Conservation (phyloP, 2,113 vertebrate genomes). For the Megaceryle torquata region DNA sequence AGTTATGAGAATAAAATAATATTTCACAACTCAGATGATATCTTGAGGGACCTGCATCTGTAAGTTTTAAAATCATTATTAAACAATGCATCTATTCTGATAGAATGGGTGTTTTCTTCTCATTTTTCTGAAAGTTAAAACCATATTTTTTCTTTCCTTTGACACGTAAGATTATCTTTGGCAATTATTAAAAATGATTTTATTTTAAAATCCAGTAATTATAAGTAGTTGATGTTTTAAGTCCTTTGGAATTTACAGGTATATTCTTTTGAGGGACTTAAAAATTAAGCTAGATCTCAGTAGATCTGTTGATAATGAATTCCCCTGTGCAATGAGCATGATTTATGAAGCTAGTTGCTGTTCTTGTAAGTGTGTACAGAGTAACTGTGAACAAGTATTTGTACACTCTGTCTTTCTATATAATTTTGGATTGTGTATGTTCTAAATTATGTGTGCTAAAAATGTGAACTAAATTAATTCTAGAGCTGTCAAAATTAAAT, state of each 20-base stretch:
- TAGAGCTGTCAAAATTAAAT: background rate
- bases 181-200: background rate
- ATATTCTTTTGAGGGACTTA: background rate
- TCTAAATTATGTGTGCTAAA: background rate
- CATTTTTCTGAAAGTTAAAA: constrained; percentile 27
- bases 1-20: constrained; percentile 78
- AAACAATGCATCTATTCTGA: constrained; percentile 41
- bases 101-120: constrained; percentile 30
- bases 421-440: background rate
- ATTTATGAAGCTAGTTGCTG: background rate
- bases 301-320: background rate
- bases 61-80: constrained; percentile 69
- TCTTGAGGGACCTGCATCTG: constrained; percentile 51
- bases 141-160: background rate
- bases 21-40: constrained; percentile 75
- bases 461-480: background rate
- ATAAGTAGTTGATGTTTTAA: background rate
- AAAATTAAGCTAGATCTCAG: background rate
- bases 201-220: background rate
- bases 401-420: background rate
- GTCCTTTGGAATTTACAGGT: background rate
- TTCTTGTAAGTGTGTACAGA: background rate
- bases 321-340: background rate
- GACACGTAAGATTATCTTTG: background rate
- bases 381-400: background rate